A percentile compares a stretch with the other conserved stretches of the same genome.
These are phyloP conservation scores for Drosophila serrata DNA, from an alignment of 1,140 invertebrate genomes.

Conservation along the genomic window DNA sequence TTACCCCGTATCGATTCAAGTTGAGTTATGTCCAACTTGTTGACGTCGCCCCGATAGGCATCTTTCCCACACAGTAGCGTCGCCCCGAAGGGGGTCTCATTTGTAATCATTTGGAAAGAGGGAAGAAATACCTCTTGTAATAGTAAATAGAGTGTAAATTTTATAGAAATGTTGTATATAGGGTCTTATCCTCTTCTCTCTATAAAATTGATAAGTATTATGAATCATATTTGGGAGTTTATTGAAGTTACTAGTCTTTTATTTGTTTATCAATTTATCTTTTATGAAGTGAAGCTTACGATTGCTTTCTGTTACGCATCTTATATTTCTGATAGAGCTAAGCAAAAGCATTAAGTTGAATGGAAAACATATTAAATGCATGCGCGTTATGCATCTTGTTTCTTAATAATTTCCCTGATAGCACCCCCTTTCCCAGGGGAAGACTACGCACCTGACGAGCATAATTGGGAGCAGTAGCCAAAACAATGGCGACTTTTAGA, in stretches of 20 bases:
- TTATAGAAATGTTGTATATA: too few relatives aligned
- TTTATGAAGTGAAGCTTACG: too few relatives aligned
- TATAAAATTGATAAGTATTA: too few relatives aligned
- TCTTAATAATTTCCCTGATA: neutral
- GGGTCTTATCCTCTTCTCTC: too few relatives aligned
- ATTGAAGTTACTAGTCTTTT: too few relatives aligned
- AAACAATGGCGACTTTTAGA: constrained; percentile 41
- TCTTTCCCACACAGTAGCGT: constrained; percentile 54
- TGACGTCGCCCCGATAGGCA: constrained; percentile 44
- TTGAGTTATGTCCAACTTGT: constrained; percentile 56
- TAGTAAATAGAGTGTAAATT: too few relatives aligned
- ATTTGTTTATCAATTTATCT: too few relatives aligned
- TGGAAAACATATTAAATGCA: too few relatives aligned
- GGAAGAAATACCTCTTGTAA: neutral
- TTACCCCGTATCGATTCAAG: constrained; percentile 20
- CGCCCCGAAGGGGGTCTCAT: constrained; percentile 10
- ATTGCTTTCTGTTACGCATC: too few relatives aligned
- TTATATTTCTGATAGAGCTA: neutral
- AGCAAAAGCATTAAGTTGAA: too few relatives aligned
- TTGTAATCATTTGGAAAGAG: neutral
- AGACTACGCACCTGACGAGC: constrained; percentile 18
- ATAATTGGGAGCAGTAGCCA: constrained; percentile 25
- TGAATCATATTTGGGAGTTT: too few relatives aligned
- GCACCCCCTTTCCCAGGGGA: neutral
- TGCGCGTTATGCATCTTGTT: neutral